These are phyloP conservation scores for Glossophaga mutica DNA, from an alignment of 2,797 vertebrate species.

Conservation along the genomic window DNA sequence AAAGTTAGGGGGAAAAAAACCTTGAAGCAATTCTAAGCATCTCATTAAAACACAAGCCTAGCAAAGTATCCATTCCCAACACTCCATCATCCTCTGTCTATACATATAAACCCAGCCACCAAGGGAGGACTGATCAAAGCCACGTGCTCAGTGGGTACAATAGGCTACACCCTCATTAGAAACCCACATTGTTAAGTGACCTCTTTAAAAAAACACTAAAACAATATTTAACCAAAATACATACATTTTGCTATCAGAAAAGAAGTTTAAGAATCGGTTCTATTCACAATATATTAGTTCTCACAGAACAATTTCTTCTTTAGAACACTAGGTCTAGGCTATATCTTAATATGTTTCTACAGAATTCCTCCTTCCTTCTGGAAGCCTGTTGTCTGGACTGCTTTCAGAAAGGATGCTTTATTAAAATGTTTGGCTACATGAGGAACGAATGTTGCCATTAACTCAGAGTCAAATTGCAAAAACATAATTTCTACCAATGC, in stretches of 20 bases:
- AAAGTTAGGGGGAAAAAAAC: not conserved
- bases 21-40: not conserved
- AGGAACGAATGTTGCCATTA: constrained; percentile 38
- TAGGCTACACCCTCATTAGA: not conserved
- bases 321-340: not conserved
- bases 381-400: not conserved
- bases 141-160: not conserved
- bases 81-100: not conserved
- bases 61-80: not conserved
- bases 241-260: not conserved
- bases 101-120: not conserved
- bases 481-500: not conserved
- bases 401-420: constrained; percentile 27
- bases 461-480: constrained; percentile 22
- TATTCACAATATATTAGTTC: not conserved
- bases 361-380: not conserved
- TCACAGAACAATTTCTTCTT: not conserved
- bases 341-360: not conserved
- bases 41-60: constrained; percentile 21
- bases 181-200: not conserved
- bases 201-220: not conserved
- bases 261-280: not conserved
- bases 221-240: not conserved
- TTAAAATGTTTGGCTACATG: not conserved
- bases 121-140: not conserved